Evolutionary conservation across 2,113 vertebrate genomes (phyloP).

Genomic region (Cochlearius cochlearius): DNA sequence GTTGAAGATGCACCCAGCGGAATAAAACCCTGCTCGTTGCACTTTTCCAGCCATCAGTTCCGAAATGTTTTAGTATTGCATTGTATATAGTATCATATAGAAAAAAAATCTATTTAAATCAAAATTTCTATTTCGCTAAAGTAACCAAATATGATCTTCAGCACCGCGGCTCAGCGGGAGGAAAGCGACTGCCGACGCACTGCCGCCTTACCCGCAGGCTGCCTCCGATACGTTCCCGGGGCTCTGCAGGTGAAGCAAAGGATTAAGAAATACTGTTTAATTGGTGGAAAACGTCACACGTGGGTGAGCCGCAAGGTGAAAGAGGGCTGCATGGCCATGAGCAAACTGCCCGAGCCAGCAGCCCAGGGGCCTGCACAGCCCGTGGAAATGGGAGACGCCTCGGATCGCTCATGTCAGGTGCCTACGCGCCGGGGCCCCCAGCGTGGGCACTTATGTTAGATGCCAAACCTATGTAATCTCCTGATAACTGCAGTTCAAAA

Average conservation of each 20-base stretch:
- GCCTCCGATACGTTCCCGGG: fast-evolving
- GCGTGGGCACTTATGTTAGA: not conserved
- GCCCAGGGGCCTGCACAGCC: not conserved
- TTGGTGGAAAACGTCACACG: not conserved
- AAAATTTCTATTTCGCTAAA: too few species aligned
- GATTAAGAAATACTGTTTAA: not conserved
- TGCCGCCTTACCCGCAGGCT: not conserved
- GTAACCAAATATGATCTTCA: fast-evolving
- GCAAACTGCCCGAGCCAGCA: not conserved
- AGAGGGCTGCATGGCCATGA: not conserved
- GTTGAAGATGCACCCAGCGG: not conserved
- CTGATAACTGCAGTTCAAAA: not conserved
- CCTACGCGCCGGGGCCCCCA: fast-evolving
- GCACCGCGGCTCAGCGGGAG: not conserved
- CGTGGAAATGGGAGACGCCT: not conserved
- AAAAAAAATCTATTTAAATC: not conserved
- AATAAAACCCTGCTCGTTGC: not conserved
- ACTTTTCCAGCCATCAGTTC: not conserved
- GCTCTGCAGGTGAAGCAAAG: not conserved
- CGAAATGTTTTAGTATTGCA: not conserved
- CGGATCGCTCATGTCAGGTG: fast-evolving
- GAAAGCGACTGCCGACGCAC: fast-evolving
- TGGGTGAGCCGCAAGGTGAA: not conserved
- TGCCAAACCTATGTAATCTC: fast-evolving
- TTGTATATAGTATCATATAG: fast-evolving